These are phyloP conservation scores for Jacana jacana DNA, from an alignment of 2,113 vertebrate species.

Conservation along the genomic window DNA sequence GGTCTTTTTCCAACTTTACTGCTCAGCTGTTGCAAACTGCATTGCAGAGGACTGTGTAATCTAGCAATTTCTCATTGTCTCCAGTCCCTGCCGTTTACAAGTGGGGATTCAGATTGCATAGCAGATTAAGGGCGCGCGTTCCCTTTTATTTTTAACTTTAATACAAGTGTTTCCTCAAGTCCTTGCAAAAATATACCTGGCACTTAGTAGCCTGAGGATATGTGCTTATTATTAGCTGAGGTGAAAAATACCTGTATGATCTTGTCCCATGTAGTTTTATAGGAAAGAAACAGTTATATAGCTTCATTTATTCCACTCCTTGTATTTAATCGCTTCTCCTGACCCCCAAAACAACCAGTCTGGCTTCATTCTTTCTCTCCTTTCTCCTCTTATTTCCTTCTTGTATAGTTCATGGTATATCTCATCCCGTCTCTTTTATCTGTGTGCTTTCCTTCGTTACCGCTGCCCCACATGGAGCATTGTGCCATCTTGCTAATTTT, in stretches of 20 bases:
- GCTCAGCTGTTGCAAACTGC: constrained; percentile 58
- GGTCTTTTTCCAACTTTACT: constrained; percentile 55
- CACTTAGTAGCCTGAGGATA: neutral
- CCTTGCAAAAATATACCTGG: neutral
- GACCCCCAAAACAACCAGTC: neutral
- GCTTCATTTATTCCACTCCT: neutral
- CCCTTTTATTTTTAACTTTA: constrained; percentile 48
- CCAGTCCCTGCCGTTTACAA: constrained; percentile 36
- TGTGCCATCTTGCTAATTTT: neutral
- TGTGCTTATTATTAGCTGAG: neutral
- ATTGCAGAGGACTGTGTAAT: constrained; percentile 25
- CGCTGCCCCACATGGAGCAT: rapidly evolving
- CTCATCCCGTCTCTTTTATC: neutral
- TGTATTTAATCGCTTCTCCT: neutral
- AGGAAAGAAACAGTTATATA: neutral
- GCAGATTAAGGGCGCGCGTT: constrained; percentile 21
- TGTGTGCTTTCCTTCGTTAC: neutral
- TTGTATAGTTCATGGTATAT: neutral
- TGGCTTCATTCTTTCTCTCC: neutral
- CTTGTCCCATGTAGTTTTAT: neutral
- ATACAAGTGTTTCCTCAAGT: neutral
- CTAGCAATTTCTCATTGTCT: constrained; percentile 54
- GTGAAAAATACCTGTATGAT: constrained; percentile 11
- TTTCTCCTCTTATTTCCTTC: neutral
- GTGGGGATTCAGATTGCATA: neutral